phyloP scores from a whole-genome alignment of 2,888 invertebrate species.

The Xylota sylvarum region DNA sequence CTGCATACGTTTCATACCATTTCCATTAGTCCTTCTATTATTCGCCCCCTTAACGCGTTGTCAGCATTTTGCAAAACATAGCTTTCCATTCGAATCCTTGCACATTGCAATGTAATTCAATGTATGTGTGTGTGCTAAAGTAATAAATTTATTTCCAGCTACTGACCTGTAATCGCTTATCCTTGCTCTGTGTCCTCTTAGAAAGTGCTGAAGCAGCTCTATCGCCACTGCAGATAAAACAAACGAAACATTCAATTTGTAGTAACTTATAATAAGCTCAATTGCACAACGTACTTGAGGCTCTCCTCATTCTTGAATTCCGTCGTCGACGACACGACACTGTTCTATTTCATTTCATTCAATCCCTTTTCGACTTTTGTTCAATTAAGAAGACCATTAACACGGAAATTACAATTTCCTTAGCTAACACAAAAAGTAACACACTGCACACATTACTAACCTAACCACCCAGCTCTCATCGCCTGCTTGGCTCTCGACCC shows the following conservation, averaged over 20 bases:
- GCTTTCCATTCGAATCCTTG: constrained; percentile 28
- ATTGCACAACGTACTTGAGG: constrained; percentile 63
- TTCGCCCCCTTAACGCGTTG: constrained; percentile 17
- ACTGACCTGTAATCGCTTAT: constrained; percentile 65
- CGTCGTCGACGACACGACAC: constrained; percentile 7
- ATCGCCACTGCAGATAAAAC: constrained; percentile 43
- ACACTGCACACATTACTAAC: constrained; percentile 40
- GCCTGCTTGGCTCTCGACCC: background rate
- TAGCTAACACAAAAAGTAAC: constrained; percentile 70
- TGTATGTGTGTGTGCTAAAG: constrained; percentile 27
- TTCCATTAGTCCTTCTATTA: background rate
- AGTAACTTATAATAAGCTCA: constrained; percentile 76
- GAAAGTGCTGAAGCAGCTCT: constrained; percentile 60
- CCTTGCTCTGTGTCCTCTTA: constrained; percentile 25
- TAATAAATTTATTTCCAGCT: constrained; percentile 66
- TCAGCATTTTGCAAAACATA: constrained; percentile 37
- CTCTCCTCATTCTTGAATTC: constrained; percentile 5
- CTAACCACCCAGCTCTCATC: background rate
- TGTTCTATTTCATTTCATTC: constrained; percentile 67
- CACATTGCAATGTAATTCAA: constrained; percentile 16
- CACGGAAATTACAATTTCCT: constrained; percentile 77
- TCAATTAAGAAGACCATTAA: constrained; percentile 77
- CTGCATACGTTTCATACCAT: background rate
- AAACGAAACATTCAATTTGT: constrained; percentile 76
- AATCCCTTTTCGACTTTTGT: constrained; percentile 77